Evolutionary conservation across 2,888 invertebrate species (phyloP), one percentile per base, ranked within the genome.

Genomic region (Heliconius sara): DNA sequence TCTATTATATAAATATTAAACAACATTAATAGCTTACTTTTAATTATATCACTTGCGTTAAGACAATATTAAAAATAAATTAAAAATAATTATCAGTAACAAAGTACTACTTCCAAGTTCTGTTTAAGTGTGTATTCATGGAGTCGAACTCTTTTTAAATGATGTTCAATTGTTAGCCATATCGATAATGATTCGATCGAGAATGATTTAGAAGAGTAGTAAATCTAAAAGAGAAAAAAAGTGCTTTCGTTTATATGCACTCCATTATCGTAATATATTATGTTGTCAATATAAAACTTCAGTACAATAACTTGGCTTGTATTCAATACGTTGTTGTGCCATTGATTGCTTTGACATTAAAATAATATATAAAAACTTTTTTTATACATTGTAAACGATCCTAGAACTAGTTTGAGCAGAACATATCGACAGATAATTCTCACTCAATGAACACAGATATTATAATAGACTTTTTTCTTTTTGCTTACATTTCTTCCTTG

Each of bases 401-500:
- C 52, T 67, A 34, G 47, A 67, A 76, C 27, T 10, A 27, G 27
- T 43, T 76, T 27, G 27, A 66, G 27, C 27, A 66, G 9, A 67
- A 52, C 67, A 67, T 67, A 76, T 76, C 67, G 43, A 52, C 76
- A 76, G n/a, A 76, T 76, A 66, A 72, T 81, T 82, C 81, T 82
- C 82, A 82, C 76, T 81, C 79, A 77, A 72, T 79, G 77, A 81
- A 79, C 65, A 80, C 77, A 79, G 67, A 79, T 65, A 80, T 82
- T 65, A 76, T 81, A 81, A 80, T 78, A 78, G 68, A 78, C 83
- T 85, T 87, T 85, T 86, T 85, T 83, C 81, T 86, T 85, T 84
- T 85, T 87, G 82, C 82, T 83, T 84, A 84, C 84, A 84, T 87
- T 83, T 84, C 83, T 90, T 88, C 88, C 87, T 87, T 87, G 88